Evolutionary conservation across 2,113 vertebrate species (phyloP).

Genomic region (Callopanchax toddi): DNA sequence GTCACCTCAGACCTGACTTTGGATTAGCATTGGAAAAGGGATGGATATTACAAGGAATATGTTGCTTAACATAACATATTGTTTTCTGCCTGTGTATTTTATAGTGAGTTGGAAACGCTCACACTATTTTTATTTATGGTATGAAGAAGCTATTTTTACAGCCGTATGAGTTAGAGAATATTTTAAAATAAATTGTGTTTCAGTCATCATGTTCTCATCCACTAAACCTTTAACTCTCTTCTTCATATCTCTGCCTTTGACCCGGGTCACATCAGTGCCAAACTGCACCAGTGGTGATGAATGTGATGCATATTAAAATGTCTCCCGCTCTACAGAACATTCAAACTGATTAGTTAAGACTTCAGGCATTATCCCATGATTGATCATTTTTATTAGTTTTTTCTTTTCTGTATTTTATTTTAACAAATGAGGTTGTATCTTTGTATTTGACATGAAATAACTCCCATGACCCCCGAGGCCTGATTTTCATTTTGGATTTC

Average conservation of each 20-base stretch:
- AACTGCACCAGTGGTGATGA: constrained; percentile 5
- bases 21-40: no score
- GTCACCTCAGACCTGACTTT: no score
- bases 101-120: no score
- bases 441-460: constrained; percentile 24
- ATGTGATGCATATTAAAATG: constrained; percentile 3
- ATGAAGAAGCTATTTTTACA: no score
- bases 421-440: constrained; percentile 1
- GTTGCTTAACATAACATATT: no score
- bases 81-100: no score
- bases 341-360: background rate
- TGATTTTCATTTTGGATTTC: constrained; percentile 10
- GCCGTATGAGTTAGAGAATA: no score
- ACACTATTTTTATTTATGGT: no score
- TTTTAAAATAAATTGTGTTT: background rate
- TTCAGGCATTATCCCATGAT: background rate
- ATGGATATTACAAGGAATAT: no score
- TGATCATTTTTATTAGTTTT: background rate
- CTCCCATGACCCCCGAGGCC: background rate
- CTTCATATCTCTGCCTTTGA: background rate
- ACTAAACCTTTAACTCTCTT: no score
- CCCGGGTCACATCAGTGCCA: background rate
- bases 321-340: background rate
- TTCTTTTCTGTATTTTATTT: background rate
- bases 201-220: no score